Conservation (phyloP, 2,888 invertebrate species). For the Bruchidius siliquastri region DNA sequence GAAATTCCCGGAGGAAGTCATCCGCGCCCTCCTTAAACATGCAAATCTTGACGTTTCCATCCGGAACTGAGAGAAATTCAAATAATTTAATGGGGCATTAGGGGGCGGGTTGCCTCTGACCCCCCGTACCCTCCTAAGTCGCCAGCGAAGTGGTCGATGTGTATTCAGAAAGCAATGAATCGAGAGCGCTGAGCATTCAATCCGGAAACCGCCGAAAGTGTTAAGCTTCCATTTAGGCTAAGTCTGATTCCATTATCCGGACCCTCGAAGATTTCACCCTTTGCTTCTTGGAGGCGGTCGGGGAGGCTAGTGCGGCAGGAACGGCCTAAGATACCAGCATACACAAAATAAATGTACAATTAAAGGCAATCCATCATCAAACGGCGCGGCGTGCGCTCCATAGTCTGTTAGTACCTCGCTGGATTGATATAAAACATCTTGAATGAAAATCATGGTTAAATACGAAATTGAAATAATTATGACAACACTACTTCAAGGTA, state of each 20-base stretch:
- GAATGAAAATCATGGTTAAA: too few species aligned
- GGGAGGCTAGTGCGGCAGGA: conserved; percentile 4
- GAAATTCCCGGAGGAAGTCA: background rate
- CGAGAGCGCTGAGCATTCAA: conserved; percentile 44
- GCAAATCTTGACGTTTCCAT: background rate
- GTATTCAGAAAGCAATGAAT: conserved; percentile 44
- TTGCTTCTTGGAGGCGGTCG: conserved; percentile 27
- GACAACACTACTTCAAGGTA: too few species aligned
- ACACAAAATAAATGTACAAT: too few species aligned
- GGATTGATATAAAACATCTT: too few species aligned
- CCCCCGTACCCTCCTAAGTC: background rate
- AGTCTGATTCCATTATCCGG: conserved; percentile 49
- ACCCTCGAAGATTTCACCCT: conserved; percentile 45
- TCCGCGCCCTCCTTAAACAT: background rate
- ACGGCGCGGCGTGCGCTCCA: too few species aligned
- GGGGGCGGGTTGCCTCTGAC: conserved; percentile 28
- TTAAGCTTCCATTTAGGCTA: conserved; percentile 49
- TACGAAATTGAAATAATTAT: too few species aligned
- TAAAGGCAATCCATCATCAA: too few species aligned
- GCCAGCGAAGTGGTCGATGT: conserved; percentile 37
- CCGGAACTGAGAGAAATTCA: conserved; percentile 31
- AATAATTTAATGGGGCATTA: conserved; percentile 45
- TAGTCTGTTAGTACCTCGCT: too few species aligned
- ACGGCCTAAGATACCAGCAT: background rate
- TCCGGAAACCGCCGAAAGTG: conserved; percentile 49